Evolutionary conservation across 2,888 invertebrate genomes (phyloP), one percentile per base, ranked within the genome.

Genomic region (Drosophila setosimentum): DNA sequence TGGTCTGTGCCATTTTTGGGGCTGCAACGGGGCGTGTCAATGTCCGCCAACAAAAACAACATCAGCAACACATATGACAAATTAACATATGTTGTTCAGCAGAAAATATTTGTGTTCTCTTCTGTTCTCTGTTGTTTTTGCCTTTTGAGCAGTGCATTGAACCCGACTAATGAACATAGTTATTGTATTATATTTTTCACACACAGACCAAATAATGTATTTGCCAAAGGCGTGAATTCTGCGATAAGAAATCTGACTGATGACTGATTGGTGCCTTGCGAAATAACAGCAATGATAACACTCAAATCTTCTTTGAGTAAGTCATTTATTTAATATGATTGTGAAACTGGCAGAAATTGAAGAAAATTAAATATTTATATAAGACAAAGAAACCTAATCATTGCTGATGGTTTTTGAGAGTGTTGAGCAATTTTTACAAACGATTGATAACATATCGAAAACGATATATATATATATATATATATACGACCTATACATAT

Each of bases 111-210:
- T 73, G 40, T 37, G 37, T 61, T 67, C 45, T 61, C 45, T 18
- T 18, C 16, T 35, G 16, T 35, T 35, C 55, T 24, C 45, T 21
- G 16, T 24, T 45, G 0, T 40, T 10, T 59, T 61, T 78, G 59
- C 45, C 48, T 68, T 68, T 72, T 79, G 65, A 72, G 82, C 68
- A 68, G 85, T 74, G 61, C 89, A 87, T 80, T 86, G 85, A 86
- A 82, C 83, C 60, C 69, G 50, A 55, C 85, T 82, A 82, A 82
- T 77, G 82, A 82, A 79, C 79, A 68, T 61, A 64, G 21, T 45
- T 24, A 76, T 73, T 57, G 78, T 78, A 61, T 62, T 59, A 42
- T 32, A 37, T 35, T 37, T 32, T 50, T 40, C 42, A 49, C 49
- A 61, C 27, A 55, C 32, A 16, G 16, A 4, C 21, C 16, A 45